phyloP scores from a whole-genome alignment of 2,113 vertebrate genomes.

The Proterorhinus semilunaris region DNA sequence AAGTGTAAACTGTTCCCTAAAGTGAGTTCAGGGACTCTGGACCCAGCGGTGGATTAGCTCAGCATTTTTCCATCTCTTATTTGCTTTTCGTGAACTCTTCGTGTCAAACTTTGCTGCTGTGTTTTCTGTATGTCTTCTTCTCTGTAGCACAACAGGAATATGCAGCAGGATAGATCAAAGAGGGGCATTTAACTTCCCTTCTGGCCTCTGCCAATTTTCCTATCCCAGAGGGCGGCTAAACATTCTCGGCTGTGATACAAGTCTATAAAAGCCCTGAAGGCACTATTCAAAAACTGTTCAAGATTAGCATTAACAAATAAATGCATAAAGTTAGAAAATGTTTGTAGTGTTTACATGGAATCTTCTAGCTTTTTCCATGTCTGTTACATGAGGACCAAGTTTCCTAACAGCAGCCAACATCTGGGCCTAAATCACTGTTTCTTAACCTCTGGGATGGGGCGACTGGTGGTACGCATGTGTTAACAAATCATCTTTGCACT shows the following conservation, averaged over 20 bases:
- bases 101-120: background rate
- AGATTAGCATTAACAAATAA: conserved; percentile 22
- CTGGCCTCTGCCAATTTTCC: conserved; percentile 13
- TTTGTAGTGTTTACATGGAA: too few species aligned
- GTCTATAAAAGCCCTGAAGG: conserved; percentile 29
- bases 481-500: too few species aligned
- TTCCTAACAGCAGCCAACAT: too few species aligned
- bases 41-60: conserved; percentile 30
- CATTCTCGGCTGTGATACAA: conserved; percentile 23
- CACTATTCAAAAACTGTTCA: conserved; percentile 17
- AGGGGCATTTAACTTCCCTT: conserved; percentile 5
- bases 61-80: conserved; percentile 10
- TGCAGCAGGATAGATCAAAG: conserved; percentile 1
- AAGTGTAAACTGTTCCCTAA: conserved; percentile 12
- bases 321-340: too few species aligned
- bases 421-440: too few species aligned
- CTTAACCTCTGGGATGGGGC: too few species aligned
- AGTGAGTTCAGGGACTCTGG: conserved; percentile 35
- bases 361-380: too few species aligned
- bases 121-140: background rate
- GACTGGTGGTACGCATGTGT: too few species aligned
- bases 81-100: conserved; percentile 7
- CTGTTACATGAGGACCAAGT: too few species aligned
- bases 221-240: conserved; percentile 29
- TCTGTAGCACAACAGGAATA: background rate